Conservation (phyloP, 2,888 invertebrate species). For the Sphaeridia pumilis region DNA sequence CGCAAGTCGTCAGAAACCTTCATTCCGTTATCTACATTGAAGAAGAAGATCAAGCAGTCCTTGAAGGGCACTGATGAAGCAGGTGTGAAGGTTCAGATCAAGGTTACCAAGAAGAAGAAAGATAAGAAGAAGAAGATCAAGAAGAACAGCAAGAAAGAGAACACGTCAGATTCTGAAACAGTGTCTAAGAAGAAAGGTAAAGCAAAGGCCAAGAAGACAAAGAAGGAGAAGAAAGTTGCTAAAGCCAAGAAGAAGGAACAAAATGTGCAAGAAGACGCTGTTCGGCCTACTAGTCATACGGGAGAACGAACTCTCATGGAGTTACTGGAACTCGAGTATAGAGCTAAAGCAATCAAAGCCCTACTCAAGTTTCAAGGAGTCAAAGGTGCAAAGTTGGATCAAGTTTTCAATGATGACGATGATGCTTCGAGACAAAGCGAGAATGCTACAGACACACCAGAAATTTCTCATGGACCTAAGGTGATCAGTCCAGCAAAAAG, state of each 20-base stretch:
- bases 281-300: constrained; percentile 3
- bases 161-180: background rate
- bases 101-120: background rate
- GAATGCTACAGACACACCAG: background rate
- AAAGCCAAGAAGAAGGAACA: constrained; percentile 5
- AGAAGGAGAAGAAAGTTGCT: constrained; percentile 12
- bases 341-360: constrained; percentile 43
- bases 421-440: background rate
- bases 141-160: background rate
- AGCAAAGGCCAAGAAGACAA: constrained; percentile 5
- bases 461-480: background rate
- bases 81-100: background rate
- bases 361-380: constrained; percentile 39
- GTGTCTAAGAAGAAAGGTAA: background rate
- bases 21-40: constrained; percentile 1
- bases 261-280: background rate
- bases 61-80: background rate
- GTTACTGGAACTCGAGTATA: constrained; percentile 43
- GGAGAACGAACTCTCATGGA: constrained; percentile 38
- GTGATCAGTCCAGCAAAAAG: background rate
- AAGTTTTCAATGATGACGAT: constrained; percentile 12
- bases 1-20: background rate
- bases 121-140: background rate
- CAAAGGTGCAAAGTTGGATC: constrained; percentile 16
- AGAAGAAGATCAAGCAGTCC: constrained; percentile 14